phyloP scores from a whole-genome alignment of 2,888 invertebrate species.

The Temnothorax rugatulus region DNA sequence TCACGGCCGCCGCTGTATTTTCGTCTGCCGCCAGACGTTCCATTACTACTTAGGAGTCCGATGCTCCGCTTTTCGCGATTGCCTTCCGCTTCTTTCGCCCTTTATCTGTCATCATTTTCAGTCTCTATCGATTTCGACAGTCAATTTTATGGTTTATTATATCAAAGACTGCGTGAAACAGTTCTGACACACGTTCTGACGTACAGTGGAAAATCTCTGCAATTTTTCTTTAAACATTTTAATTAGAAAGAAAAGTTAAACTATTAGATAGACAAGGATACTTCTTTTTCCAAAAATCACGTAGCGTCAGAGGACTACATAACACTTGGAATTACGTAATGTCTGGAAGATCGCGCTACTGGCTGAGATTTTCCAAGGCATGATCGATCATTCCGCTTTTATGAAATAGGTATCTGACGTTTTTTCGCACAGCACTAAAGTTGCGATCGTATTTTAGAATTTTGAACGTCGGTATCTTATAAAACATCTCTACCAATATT shows the following conservation, averaged over 20 bases:
- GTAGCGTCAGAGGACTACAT: background rate
- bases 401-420: background rate
- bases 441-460: background rate
- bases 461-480: background rate
- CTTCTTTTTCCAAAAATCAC: background rate
- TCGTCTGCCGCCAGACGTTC: conserved; percentile 45
- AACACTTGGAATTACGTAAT: background rate
- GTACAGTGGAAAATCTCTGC: background rate
- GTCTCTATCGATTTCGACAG: background rate
- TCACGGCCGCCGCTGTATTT: conserved; percentile 38
- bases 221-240: background rate
- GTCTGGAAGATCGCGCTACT: background rate
- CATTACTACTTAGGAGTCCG: conserved; percentile 42
- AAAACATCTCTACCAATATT: background rate
- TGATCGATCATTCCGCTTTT: background rate
- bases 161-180: background rate
- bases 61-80: conserved; percentile 12
- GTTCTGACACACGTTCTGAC: background rate
- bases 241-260: conserved; percentile 9
- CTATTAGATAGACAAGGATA: background rate
- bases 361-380: background rate
- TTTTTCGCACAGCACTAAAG: background rate
- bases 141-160: background rate
- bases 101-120: background rate
- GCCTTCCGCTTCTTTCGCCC: background rate